Evolutionary conservation across 2,113 vertebrate species (phyloP).

Genomic region (Larimichthys polyactis): DNA sequence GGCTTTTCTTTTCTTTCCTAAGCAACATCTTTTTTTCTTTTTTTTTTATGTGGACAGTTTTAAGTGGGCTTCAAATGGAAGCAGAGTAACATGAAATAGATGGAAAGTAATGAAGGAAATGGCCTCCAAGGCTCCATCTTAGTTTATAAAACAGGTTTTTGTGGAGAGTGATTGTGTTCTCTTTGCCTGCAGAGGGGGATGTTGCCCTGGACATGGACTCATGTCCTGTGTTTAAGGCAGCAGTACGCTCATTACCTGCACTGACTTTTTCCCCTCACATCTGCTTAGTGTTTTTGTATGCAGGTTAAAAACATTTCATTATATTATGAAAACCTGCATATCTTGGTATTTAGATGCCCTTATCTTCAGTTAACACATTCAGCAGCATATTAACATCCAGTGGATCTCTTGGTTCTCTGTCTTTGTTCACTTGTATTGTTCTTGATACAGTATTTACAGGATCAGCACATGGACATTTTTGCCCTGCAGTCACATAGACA

Average conservation of each 20-base stretch:
- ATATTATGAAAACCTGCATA: slow-evolving; percentile 17
- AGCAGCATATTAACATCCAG: background rate
- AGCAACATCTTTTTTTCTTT: background rate
- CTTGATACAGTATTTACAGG: slow-evolving; percentile 14
- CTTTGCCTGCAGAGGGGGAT: slow-evolving; percentile 86
- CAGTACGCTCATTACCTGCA: slow-evolving; percentile 46
- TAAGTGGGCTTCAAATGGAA: slow-evolving; percentile 39
- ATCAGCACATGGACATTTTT: slow-evolving; percentile 18
- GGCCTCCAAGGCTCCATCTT: slow-evolving; percentile 68
- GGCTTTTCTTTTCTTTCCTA: slow-evolving; percentile 18
- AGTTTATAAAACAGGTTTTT: slow-evolving; percentile 56
- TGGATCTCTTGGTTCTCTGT: background rate
- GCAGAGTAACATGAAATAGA: slow-evolving; percentile 39
- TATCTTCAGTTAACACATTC: slow-evolving; percentile 5
- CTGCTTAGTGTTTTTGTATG: slow-evolving; percentile 53
- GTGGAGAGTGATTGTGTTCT: slow-evolving; percentile 57
- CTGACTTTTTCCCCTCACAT: slow-evolving; percentile 47
- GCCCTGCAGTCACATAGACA: background rate
- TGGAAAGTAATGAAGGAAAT: slow-evolving; percentile 62
- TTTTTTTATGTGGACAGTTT: slow-evolving; percentile 11
- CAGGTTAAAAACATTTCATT: slow-evolving; percentile 40
- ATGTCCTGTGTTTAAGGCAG: slow-evolving; percentile 55
- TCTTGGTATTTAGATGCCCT: slow-evolving; percentile 23
- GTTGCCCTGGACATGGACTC: slow-evolving; percentile 82
- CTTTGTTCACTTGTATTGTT: slow-evolving; percentile 45